Evolutionary conservation across 37 sponge, comb jelly and placozoan species (phyloP).

Genomic region (Agelas oroides): DNA sequence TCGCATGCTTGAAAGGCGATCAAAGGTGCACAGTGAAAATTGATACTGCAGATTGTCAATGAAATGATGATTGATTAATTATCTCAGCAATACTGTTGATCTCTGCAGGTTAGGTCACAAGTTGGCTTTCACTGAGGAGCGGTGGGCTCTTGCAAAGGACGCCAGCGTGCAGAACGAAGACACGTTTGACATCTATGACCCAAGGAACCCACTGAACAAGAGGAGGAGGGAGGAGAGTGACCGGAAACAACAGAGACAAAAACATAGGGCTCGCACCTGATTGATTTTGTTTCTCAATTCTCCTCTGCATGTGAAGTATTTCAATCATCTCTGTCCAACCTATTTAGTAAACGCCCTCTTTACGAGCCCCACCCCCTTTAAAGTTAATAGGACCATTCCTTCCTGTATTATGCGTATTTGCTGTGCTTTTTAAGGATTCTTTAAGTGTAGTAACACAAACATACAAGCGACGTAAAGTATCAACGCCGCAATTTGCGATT

Average conservation of each 20-base stretch:
- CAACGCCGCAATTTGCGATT: too few species aligned
- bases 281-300: background rate
- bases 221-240: constrained; percentile 71
- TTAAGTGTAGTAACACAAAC: too few species aligned
- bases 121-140: constrained; percentile 50
- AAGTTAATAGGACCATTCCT: too few species aligned
- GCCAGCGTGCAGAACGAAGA: constrained; percentile 83
- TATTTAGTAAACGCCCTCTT: too few species aligned
- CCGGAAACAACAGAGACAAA: constrained; percentile 2
- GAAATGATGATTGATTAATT: too few species aligned
- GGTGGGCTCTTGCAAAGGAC: constrained; percentile 82
- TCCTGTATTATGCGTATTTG: too few species aligned
- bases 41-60: too few species aligned
- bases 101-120: constrained; percentile 70
- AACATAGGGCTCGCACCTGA: background rate
- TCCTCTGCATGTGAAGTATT: background rate
- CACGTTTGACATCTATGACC: constrained; percentile 96
- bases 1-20: too few species aligned
- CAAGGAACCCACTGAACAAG: constrained; percentile 95
- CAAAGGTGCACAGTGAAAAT: too few species aligned
- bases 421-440: too few species aligned
- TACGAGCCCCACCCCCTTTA: too few species aligned
- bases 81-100: background rate
- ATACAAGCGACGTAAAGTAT: too few species aligned
- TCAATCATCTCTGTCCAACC: background rate